Evolutionary conservation across 1,140 invertebrate species (phyloP), one percentile per base, ranked within the genome.

Genomic region (Drosophila willistoni): DNA sequence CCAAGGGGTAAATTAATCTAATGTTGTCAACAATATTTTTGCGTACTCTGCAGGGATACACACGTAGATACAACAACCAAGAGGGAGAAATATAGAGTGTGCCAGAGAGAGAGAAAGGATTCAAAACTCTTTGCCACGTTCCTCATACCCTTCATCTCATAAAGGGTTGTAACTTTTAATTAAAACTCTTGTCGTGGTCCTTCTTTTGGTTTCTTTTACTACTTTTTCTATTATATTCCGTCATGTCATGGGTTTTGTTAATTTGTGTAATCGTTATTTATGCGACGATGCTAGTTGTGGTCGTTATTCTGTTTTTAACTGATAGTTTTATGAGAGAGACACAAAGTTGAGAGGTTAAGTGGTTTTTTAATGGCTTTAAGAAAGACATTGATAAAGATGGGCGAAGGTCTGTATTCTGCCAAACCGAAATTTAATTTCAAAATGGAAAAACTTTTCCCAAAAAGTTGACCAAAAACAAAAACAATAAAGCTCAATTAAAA

Each of bases 11-110:
- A 79, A 79, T 86, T 81, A 71, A 75, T 81, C 72, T 76, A 59
- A 78, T 84, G 71, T 78, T 77, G 80, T 80, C 73, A 68, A 85
- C 77, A 84, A 77, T 77, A 80, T 77, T 85, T 82, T 67, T 77
- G 65, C 59, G 59, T 73, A 60, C 67, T 22, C 64, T 42, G 54
- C 12, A 47, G 64, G 17, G 64, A 59, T 29, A 36, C 29, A 39
- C 54, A 36, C 39, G 29, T 47, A 41, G 33, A 22, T 34, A 62
- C 36, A 62, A 59, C 22, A 44, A 36, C 13, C 25, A n/a, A 63
- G 19, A 19, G 19, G 29, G 56, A 59, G 54, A 59, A 9, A 41
- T 25, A 3, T 10, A 42, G n/a, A 33, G 42, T 2, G 13, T 57
- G 12, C 19, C 25, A 44, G 13, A 29, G 34, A 33, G 34, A 39